Conservation (phyloP, 2,113 vertebrate species). For the Cyprinodon variegatus region DNA sequence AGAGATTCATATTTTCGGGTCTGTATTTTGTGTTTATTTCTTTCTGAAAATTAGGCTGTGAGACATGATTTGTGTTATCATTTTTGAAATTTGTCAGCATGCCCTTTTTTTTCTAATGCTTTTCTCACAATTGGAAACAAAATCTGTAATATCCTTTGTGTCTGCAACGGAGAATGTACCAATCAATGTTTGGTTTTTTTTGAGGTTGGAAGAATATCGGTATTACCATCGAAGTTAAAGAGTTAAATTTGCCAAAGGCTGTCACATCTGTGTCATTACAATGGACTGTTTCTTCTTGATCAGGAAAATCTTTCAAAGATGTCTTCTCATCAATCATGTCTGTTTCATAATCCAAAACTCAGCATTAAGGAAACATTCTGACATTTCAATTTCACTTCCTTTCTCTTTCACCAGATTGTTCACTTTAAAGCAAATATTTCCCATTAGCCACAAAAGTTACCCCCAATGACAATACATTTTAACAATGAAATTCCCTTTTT, state of each 20-base stretch:
- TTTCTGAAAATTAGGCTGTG: background rate
- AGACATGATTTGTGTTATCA: background rate
- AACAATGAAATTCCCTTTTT: background rate
- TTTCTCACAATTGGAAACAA: background rate
- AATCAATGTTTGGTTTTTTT: background rate
- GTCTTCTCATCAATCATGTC: constrained; percentile 39
- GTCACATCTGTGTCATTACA: background rate
- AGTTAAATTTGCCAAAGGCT: constrained; percentile 12
- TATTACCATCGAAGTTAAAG: constrained; percentile 1
- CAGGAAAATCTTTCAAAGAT: constrained; percentile 43
- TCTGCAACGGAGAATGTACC: background rate
- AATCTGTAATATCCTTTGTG: background rate
- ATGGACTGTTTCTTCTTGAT: background rate
- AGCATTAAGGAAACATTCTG: constrained; percentile 54
- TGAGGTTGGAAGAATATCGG: background rate
- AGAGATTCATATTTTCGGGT: background rate
- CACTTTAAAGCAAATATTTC: constrained; percentile 1
- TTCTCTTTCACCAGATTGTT: constrained; percentile 39
- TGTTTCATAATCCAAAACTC: constrained; percentile 56
- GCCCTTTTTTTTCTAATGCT: background rate
- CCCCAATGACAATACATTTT: background rate
- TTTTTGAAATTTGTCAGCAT: no score
- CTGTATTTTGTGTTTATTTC: background rate
- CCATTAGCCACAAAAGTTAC: constrained; percentile 4
- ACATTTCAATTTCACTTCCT: constrained; percentile 47